Base-by-base conservation (phyloP, 1,140 invertebrate species). In the Venturia canescens region DNA sequence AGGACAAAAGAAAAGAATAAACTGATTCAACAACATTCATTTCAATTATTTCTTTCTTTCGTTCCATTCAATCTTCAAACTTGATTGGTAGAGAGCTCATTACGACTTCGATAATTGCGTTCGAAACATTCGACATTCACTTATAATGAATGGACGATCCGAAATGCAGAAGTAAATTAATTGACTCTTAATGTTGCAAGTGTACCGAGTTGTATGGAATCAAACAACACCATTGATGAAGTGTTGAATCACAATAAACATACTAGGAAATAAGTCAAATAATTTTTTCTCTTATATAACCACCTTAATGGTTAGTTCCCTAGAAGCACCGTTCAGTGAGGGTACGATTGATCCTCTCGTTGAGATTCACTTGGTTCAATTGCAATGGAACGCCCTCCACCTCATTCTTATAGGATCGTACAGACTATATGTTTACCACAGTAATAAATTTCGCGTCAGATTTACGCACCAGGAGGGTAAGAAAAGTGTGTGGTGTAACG, bases 361-460 rank as follows among this genome's bases (percentile, higher is more conserved):
- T 76, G 16, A 57, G 53, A 3, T 66, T 66, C 80, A 83, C 79
- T 57, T 34, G 38, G 11, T 70, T 50, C 23, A 1, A 21, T 50
- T 18, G 15, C 57, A 77, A 77, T 77, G 57, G 44, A 31, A 31
- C 27, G 66, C 76, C 72, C 15, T 76, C 78, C 66, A 21, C 3
- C 60, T 75, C 48, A 29, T 57, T 26, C 57, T 16, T 72, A 26
- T 13, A 63, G n/a, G 15, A n/a, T n/a, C 31, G 16, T 38, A 23
- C 2, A 29, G 38, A 34, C 13, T 71, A 74, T 83, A 85, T 88
- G 86, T 86, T 88, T 85, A 85, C 82, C 80, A 80, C 29, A 34
- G 78, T 84, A 82, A 90, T 89, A 90, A 89, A 89, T 89, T 89
- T 86, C 80, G 78, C 84, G 83, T 86, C 81, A 81, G 85, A 86